A percentile compares a stretch with the other conserved stretches of the same genome.
phyloP scores from a whole-genome alignment of 2,797 vertebrate genomes.

The Pelochelys cantorii region DNA sequence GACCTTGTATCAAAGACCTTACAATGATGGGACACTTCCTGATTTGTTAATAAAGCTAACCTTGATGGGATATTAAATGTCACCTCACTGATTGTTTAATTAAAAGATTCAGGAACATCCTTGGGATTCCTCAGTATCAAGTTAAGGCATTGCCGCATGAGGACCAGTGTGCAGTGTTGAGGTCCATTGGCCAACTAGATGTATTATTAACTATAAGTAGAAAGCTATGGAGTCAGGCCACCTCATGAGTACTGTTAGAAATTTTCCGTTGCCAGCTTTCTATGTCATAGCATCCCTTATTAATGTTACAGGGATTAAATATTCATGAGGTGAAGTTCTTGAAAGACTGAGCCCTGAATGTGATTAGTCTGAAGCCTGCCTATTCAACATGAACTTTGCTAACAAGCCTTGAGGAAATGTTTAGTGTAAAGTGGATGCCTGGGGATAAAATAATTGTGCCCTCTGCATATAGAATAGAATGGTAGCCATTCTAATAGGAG shows the following conservation, averaged over 20 bases:
- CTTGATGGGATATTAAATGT: neutral
- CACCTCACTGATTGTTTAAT: neutral
- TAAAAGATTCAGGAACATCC: neutral
- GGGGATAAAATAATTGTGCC: neutral
- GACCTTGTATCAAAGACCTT: neutral
- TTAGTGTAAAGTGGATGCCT: neutral
- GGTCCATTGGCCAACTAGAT: accelerated
- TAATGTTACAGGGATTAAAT: neutral
- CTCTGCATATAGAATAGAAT: neutral
- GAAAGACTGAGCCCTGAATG: neutral
- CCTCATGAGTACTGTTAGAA: neutral
- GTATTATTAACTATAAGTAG: neutral
- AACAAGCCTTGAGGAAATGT: neutral
- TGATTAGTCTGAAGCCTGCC: neutral
- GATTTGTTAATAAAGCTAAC: neutral
- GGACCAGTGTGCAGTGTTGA: neutral
- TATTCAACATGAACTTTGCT: neutral
- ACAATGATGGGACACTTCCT: neutral
- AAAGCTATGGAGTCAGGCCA: neutral
- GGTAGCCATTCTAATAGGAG: neutral
- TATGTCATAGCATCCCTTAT: neutral
- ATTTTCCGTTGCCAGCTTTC: neutral
- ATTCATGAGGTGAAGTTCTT: slow-evolving; percentile 35
- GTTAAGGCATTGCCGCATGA: neutral
- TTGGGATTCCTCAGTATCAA: neutral